A percentile compares a stretch with the other conserved stretches of the same genome.
These are phyloP conservation scores for Pachycephala philippinensis DNA, from an alignment of 2,113 vertebrate genomes.

Conservation along the genomic window DNA sequence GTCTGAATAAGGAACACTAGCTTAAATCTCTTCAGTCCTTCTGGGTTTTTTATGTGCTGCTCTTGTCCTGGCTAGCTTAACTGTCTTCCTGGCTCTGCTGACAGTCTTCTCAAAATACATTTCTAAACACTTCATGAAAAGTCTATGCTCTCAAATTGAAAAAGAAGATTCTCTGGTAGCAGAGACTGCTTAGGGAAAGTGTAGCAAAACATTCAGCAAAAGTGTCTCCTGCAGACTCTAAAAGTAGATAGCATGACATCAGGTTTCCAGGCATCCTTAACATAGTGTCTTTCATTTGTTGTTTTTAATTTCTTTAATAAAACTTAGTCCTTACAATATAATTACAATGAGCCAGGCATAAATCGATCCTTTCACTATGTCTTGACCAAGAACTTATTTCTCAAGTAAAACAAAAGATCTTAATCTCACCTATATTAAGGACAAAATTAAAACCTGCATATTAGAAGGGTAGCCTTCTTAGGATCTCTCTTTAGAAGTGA, in stretches of 20 bases:
- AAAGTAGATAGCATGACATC: background rate
- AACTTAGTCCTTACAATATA: background rate
- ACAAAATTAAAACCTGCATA: background rate
- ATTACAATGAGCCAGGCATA: background rate
- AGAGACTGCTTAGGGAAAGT: background rate
- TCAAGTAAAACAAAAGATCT: background rate
- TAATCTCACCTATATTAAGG: background rate
- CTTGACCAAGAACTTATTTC: background rate
- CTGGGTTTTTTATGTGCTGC: background rate
- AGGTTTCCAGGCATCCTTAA: background rate
- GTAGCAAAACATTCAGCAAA: background rate
- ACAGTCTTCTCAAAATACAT: background rate
- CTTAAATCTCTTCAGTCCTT: background rate
- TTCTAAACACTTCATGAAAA: background rate
- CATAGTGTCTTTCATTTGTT: background rate
- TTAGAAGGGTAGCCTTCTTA: background rate
- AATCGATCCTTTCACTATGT: background rate
- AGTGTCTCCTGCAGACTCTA: background rate
- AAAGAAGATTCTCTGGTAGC: background rate
- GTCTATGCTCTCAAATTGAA: background rate
- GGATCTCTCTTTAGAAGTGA: background rate
- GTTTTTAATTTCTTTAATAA: background rate
- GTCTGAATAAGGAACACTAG: background rate
- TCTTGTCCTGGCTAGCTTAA: background rate
- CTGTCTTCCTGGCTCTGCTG: background rate